Evolutionary conservation across 2,797 vertebrate genomes (phyloP).

Genomic region (Adelosebastes latens): DNA sequence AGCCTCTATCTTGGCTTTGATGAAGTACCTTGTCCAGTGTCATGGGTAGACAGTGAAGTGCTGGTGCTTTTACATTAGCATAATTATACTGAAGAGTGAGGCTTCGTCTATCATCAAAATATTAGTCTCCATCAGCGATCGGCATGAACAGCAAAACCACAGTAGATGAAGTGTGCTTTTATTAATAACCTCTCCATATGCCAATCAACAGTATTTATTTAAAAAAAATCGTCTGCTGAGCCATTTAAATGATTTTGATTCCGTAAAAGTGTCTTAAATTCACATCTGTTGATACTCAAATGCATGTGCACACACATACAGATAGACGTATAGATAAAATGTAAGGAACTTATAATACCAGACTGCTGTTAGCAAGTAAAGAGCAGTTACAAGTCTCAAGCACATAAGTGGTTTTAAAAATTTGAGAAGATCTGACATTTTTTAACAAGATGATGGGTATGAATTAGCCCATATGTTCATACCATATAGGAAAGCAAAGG

Average conservation of each 20-base stretch:
- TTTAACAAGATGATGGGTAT: slow-evolving; percentile 11
- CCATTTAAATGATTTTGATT: slow-evolving; percentile 40
- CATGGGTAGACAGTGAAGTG: slow-evolving; percentile 75
- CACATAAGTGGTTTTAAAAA: slow-evolving; percentile 40
- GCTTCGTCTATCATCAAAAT: slow-evolving; percentile 79
- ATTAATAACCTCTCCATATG: slow-evolving; percentile 73
- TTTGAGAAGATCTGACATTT: slow-evolving; percentile 23
- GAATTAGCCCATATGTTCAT: slow-evolving; percentile 33
- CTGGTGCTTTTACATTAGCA: slow-evolving; percentile 74
- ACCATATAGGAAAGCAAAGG: slow-evolving; percentile 39
- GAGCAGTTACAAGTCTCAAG: slow-evolving; percentile 51
- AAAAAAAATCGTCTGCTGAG: background rate
- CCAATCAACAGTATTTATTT: slow-evolving; percentile 50
- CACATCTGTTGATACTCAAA: background rate
- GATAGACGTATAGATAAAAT: slow-evolving; percentile 8
- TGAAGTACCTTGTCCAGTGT: slow-evolving; percentile 76
- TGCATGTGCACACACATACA: background rate
- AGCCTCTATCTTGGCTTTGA: slow-evolving; percentile 70
- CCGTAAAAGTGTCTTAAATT: slow-evolving; percentile 30
- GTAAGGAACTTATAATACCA: slow-evolving; percentile 3
- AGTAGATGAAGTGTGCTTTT: slow-evolving; percentile 70
- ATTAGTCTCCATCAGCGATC: slow-evolving; percentile 75
- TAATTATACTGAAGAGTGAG: slow-evolving; percentile 79
- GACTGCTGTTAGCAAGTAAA: slow-evolving; percentile 37
- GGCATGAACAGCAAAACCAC: slow-evolving; percentile 64